Percentiles rank a stretch among this genome's conserved stretches.
These are phyloP conservation scores for Pionites leucogaster DNA, from an alignment of 2,113 vertebrate genomes.

Conservation along the genomic window DNA sequence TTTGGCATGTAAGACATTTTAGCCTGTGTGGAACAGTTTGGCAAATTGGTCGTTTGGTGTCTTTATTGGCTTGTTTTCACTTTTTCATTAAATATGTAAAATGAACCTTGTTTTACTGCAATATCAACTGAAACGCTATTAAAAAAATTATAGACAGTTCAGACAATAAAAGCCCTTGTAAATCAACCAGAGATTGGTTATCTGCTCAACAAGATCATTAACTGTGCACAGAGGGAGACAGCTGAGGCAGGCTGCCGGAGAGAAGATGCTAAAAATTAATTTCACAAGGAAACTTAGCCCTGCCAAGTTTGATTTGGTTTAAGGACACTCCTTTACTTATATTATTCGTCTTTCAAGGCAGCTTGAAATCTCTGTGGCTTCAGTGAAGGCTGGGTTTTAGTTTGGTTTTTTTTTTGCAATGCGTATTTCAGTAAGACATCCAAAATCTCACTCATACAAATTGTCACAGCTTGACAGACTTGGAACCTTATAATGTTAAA, in stretches of 20 bases:
- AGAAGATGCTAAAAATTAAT: conserved; percentile 56
- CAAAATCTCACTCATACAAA: conserved; percentile 19
- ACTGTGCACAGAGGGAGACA: conserved; percentile 23
- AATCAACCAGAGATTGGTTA: conserved; percentile 59
- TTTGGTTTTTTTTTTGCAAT: background rate
- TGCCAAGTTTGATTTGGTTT: conserved; percentile 46
- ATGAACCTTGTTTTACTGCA: conserved; percentile 23
- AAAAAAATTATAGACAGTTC: conserved; percentile 56
- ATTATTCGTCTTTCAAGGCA: conserved; percentile 21
- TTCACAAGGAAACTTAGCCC: conserved; percentile 36
- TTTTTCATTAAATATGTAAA: conserved; percentile 63
- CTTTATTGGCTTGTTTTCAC: conserved; percentile 56
- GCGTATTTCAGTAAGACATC: background rate
- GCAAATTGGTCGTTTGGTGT: conserved; percentile 37
- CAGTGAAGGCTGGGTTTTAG: background rate
- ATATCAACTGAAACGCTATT: conserved; percentile 48
- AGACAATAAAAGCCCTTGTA: conserved; percentile 61
- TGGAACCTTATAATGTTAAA: conserved; percentile 17
- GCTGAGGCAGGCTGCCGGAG: conserved; percentile 9
- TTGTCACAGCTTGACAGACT: conserved; percentile 35
- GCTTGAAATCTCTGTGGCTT: background rate
- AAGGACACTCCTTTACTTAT: conserved; percentile 25
- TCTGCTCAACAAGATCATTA: conserved; percentile 63
- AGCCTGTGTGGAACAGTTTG: background rate
- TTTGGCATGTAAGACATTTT: background rate